A percentile compares a stretch with the other conserved stretches of the same genome.
These are phyloP conservation scores for Diachasma alloeum DNA, from an alignment of 1,140 invertebrate species.

Conservation along the genomic window DNA sequence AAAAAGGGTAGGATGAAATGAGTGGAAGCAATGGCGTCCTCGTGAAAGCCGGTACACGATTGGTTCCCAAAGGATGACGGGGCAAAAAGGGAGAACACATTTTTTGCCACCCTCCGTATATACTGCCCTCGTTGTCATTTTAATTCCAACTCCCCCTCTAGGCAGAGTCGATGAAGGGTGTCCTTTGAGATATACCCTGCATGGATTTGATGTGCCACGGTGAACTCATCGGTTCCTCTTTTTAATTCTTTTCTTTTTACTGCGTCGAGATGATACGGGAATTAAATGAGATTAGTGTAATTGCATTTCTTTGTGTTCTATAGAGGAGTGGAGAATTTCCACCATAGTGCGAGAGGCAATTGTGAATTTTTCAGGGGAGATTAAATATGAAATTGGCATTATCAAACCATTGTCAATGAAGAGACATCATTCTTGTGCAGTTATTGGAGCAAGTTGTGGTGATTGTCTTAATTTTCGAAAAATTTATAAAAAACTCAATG, in stretches of 20 bases:
- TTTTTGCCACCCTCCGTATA: conserved; percentile 62
- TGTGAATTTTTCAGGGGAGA: no score
- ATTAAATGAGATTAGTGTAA: neutral
- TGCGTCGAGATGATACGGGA: neutral
- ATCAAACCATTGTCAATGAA: no score
- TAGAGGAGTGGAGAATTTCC: neutral
- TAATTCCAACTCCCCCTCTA: conserved; percentile 58
- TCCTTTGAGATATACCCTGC: neutral
- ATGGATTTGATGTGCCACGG: neutral
- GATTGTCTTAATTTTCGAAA: no score
- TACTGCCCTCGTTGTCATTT: conserved; percentile 65
- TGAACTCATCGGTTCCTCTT: neutral
- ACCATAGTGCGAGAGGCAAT: neutral
- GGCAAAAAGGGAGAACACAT: conserved; percentile 48
- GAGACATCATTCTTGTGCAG: no score
- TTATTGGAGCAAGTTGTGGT: no score
- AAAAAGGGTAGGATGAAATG: conserved; percentile 29
- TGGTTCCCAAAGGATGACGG: conserved; percentile 44
- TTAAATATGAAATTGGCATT: no score
- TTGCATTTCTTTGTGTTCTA: neutral
- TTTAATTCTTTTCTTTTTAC: neutral
- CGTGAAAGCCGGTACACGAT: conserved; percentile 50
- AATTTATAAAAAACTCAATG: no score
- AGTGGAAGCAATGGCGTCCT: conserved; percentile 54
- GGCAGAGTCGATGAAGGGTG: conserved; percentile 24